Base-by-base conservation (phyloP, 2,113 vertebrate species). In the Calypte anna region DNA sequence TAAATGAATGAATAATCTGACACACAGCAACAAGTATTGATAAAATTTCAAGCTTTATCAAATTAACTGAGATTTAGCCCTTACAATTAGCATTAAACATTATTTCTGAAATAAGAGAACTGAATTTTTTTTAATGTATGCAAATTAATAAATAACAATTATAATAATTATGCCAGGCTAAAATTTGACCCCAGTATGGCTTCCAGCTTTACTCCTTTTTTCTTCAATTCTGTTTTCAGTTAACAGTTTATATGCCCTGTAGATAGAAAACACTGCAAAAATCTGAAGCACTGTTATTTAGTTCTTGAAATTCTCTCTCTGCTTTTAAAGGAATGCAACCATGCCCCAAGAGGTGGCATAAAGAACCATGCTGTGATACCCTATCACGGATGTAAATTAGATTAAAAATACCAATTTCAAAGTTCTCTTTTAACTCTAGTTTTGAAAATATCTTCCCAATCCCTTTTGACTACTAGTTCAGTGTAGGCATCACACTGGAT, bases 41-140 rank as follows among this genome's bases (percentile, higher is more conserved):
- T 76, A 86, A 80, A 67, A 18, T 55, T 74, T 6, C 22, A 68
- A 23, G 12, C 68, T 77, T 73, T 81, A 95, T 72, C 61, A 81
- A 88, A 61, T 75, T 81, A 88, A 55, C 18, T 40, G 30, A 85
- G 27, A 62, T 30, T 79, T 76, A 82, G 74, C 28, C n/a, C 72
- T 84, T 59, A 54, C 75, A 75, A 82, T 64, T 30, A 70, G 17
- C 28, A 88, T 6, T 48, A 66, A 59, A 53, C 8, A 55, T 31
- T 31, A 82, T 72, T 91, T 81, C 38, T 88, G 83, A 88, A 90
- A 90, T 25, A 76, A 5, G 25, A 73, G 36, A 94, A 94, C 2
- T 3, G 44, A 75, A 85, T 74, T 69, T 33, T 90, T 66, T 82
- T 10, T 51, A 50, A 94, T 90, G 44, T 61, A 89, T 5, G 63